These are phyloP conservation scores for Pissodes strobi DNA, from an alignment of 1,140 invertebrate genomes.

Conservation along the genomic window DNA sequence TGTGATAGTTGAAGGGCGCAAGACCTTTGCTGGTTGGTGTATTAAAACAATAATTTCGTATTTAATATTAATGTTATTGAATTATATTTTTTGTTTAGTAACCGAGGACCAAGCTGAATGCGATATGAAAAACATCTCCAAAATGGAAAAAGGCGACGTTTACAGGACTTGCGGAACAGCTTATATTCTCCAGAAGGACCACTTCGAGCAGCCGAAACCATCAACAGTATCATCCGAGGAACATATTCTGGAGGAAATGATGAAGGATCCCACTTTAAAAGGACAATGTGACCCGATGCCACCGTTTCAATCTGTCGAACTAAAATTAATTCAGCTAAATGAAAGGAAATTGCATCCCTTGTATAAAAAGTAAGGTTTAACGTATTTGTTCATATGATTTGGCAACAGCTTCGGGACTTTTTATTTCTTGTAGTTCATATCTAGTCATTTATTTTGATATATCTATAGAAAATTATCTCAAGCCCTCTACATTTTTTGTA, in stretches of 20 bases:
- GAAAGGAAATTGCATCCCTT: constrained; percentile 48
- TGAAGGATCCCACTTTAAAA: constrained; percentile 40
- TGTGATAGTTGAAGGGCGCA: too few relatives aligned
- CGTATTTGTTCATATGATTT: too few relatives aligned
- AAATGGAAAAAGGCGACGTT: constrained; percentile 37
- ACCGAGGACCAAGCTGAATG: constrained; percentile 20
- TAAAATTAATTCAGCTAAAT: constrained; percentile 45
- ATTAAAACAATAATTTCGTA: too few relatives aligned
- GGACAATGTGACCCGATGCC: constrained; percentile 42
- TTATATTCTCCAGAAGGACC: constrained; percentile 49
- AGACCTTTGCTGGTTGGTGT: too few relatives aligned
- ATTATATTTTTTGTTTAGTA: too few relatives aligned
- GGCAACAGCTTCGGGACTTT: too few relatives aligned
- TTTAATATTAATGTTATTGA: too few relatives aligned
- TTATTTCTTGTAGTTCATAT: too few relatives aligned
- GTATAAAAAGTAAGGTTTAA: constrained; percentile 46
- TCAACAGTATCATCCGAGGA: constrained; percentile 28
- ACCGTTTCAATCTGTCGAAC: constrained; percentile 39
- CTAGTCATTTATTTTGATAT: too few relatives aligned
- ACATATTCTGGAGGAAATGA: constrained; percentile 39
- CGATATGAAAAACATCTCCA: not conserved
- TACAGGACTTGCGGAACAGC: constrained; percentile 48
- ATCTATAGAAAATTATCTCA: too few relatives aligned
- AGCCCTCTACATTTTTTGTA: too few relatives aligned
- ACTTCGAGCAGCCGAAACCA: constrained; percentile 7